A percentile compares a stretch with the other conserved stretches of the same genome.
These are phyloP conservation scores for Artibeus lituratus DNA, from an alignment of 2,797 vertebrate genomes.

Conservation along the genomic window DNA sequence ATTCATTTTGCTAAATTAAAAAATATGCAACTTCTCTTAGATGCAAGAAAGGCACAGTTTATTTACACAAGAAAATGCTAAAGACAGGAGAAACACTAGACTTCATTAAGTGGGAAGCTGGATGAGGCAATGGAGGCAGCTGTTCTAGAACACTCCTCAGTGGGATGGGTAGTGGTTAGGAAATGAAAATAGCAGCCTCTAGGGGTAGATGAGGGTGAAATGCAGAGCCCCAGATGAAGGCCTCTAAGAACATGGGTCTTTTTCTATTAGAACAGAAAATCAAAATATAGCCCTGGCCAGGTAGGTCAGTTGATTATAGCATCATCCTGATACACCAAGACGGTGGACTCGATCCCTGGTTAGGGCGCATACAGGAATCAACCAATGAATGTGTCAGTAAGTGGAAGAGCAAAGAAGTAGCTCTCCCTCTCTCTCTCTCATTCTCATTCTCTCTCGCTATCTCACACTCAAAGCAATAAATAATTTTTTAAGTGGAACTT, in stretches of 20 bases:
- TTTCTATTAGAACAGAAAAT: neutral
- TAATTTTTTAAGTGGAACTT: neutral
- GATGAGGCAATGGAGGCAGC: neutral
- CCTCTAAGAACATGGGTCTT: neutral
- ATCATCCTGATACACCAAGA: neutral
- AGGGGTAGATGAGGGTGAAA: neutral
- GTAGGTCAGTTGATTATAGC: neutral
- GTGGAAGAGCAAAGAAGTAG: neutral
- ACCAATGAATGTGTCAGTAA: neutral
- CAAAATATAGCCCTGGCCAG: neutral
- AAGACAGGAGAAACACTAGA: neutral
- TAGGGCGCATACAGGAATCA: neutral
- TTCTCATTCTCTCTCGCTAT: no score
- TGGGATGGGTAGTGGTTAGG: neutral
- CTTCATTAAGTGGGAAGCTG: neutral
- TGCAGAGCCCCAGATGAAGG: neutral
- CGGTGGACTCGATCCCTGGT: neutral
- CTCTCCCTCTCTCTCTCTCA: no score
- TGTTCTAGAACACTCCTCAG: fast-evolving
- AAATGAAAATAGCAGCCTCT: neutral
- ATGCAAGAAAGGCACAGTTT: neutral
- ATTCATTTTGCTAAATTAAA: neutral
- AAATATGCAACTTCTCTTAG: neutral
- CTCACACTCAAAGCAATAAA: no score
- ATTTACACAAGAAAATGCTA: neutral